Evolutionary conservation across 2,113 vertebrate genomes (phyloP), one percentile per base, ranked within the genome.

Genomic region (Rynchops niger): DNA sequence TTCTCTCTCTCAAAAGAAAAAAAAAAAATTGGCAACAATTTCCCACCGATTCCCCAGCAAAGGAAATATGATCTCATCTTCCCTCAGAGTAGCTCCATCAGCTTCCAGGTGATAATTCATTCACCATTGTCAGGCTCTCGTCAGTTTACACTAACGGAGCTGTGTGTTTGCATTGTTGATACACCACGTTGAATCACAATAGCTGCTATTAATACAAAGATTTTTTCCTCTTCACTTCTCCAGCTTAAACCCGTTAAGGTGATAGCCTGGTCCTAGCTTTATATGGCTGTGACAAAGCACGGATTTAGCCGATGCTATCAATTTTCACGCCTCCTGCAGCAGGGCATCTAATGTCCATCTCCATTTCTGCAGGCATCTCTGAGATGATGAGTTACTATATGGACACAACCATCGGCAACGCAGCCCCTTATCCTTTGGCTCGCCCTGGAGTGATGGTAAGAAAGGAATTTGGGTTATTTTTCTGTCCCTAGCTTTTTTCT

Each of bases 371-470:
- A 98, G 98, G 98, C 62, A 42, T 66, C 83, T 74, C 79, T 43
- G 47, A 56, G 93, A 96, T 88, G 95, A 99, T 99, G 99, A 99
- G 98, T 98, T 99, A 99, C 98, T 99, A 99, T 88, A 89, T 98
- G 98, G 98, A 99, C 98, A 98, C 99, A 55, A 81, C 98, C 95
- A 97, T 98, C 15, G 97, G 97, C 91, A 98, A 87, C 83, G 76
- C 98, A 30, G 97, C 97, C 91, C 97, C 98, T 95, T 99, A 99
- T 81, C 96, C 98, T 74, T 95, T 98, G 43, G 94, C 98, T 95
- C 98, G 98, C 89, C 98, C 99, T 88, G 98, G 97, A 50, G 66
- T 96, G 77, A 96, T 97, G 99, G 99, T 99, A 98, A 99, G 99
- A 80, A 84, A 63, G 30, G 82, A 76, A 30, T 6, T n/a, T 5